phyloP scores from a whole-genome alignment of 2,797 vertebrate genomes.

The Geotrypetes seraphini region DNA sequence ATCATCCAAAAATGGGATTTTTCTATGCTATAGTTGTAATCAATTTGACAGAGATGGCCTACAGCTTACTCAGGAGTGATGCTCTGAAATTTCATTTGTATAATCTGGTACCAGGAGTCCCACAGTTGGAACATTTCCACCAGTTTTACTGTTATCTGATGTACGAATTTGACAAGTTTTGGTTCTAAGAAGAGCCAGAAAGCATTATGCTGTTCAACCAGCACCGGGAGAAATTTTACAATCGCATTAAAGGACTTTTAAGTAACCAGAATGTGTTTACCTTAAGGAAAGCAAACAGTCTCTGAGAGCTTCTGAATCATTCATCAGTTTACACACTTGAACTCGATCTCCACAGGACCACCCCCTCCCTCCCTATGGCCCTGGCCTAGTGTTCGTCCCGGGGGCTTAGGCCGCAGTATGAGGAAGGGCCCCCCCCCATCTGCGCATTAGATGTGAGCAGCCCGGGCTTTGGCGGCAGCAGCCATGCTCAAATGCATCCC shows the following conservation, averaged over 20 bases:
- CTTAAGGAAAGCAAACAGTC: conserved; percentile 34
- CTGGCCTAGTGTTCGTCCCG: too few relatives aligned
- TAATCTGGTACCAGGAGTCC: conserved; percentile 65
- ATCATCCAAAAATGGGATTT: too few relatives aligned
- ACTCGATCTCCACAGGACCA: too few relatives aligned
- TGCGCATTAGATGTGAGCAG: too few relatives aligned
- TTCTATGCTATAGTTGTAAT: conserved; percentile 98
- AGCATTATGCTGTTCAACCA: conserved; percentile 97
- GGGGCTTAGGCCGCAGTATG: too few relatives aligned
- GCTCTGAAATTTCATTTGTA: conserved; percentile 85
- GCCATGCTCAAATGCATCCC: too few relatives aligned
- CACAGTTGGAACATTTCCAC: conserved; percentile 80
- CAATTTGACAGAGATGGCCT: conserved; percentile 96
- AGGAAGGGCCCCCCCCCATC: too few relatives aligned
- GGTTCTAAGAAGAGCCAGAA: conserved; percentile 88
- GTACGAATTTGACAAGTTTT: conserved; percentile 94
- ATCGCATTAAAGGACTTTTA: conserved; percentile 70
- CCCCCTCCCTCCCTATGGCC: too few relatives aligned
- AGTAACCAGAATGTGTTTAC: conserved; percentile 63
- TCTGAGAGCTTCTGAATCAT: conserved; percentile 19
- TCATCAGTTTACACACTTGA: conserved; percentile 35
- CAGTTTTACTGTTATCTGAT: conserved; percentile 92
- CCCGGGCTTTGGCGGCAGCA: too few relatives aligned
- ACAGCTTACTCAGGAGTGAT: conserved; percentile 81
- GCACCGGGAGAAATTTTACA: conserved; percentile 92